Conservation (phyloP, 2,888 invertebrate genomes). For the Tiliacea citrago region DNA sequence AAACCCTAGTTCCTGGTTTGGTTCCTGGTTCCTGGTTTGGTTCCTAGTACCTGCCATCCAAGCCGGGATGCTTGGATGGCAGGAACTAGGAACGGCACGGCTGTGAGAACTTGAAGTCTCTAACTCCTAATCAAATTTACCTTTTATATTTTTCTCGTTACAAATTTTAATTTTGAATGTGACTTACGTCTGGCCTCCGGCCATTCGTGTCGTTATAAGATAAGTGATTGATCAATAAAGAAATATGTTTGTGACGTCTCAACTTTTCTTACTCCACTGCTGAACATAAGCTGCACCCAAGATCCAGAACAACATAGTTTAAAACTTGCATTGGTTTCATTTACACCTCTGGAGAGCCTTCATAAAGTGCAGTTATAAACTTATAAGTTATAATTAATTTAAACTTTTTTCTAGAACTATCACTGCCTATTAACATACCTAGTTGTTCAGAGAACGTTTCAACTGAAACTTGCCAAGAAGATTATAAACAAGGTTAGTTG, state of each 20-base stretch:
- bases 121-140: no score
- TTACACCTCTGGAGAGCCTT: conserved; percentile 15
- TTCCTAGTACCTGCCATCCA: no score
- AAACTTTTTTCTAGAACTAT: conserved; percentile 30
- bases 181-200: no score
- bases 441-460: conserved; percentile 32
- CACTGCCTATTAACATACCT: conserved; percentile 40
- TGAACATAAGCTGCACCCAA: background rate
- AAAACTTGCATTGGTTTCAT: conserved; percentile 31
- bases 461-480: conserved; percentile 37
- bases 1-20: no score
- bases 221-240: background rate
- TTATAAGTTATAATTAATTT: conserved; percentile 53
- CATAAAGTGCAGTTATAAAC: conserved; percentile 27
- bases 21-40: no score
- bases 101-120: no score
- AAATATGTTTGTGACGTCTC: background rate
- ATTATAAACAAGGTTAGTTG: conserved; percentile 37
- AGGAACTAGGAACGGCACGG: no score
- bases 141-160: no score
- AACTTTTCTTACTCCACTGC: background rate
- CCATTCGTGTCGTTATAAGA: no score
- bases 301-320: background rate
- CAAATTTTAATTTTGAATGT: no score
- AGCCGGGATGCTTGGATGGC: no score